Evolutionary conservation across 2,113 vertebrate genomes (phyloP), one percentile per base, ranked within the genome.

Genomic region (Calyptommatus sinebrachiatus): DNA sequence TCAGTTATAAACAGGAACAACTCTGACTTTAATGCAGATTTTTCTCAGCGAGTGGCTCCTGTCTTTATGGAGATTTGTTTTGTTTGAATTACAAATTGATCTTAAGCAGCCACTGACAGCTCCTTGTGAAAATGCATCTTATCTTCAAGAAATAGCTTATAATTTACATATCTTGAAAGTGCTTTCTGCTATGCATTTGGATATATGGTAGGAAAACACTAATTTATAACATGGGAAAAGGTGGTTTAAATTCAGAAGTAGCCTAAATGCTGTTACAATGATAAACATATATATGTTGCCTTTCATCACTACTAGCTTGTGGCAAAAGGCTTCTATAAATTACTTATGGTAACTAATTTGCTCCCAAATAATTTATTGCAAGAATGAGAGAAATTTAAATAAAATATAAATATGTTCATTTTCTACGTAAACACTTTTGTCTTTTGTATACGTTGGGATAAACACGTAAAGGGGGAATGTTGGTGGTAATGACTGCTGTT

Each of bases 1-100:
- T 28, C 65, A 71, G 20, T 16, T 73, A 26, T 45, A 28, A 81
- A 28, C 88, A 92, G 88, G 80, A 60, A 57, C 53, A 57, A 12
- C 18, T 26, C 72, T 82, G 85, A 81, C 71, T 82, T 81, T 24
- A 35, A 1, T 14, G 41, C 6, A 53, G 8, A 88, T 87, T 88
- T 41, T 89, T 76, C 76, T 35, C 28, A 63, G 41, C 81, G 46
- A 60, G 65, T 26, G 24, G 12, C 69, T n/a, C 10, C 69, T 72
- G 76, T 62, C 85, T 57, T 50, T 82, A 2, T 31, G 8, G 6
- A 78, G 1, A 2, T 61, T 86, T 24, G 48, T 61, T 29, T 62
- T 41, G 65, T 7, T 71, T 80, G 68, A 50, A 66, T 53, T 86
- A 86, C 65, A 67, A 66, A 7, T 63, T 85, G 35, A 73, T 6